Evolutionary conservation across 2,113 vertebrate species (phyloP).

Genomic region (Sceloporus undulatus): DNA sequence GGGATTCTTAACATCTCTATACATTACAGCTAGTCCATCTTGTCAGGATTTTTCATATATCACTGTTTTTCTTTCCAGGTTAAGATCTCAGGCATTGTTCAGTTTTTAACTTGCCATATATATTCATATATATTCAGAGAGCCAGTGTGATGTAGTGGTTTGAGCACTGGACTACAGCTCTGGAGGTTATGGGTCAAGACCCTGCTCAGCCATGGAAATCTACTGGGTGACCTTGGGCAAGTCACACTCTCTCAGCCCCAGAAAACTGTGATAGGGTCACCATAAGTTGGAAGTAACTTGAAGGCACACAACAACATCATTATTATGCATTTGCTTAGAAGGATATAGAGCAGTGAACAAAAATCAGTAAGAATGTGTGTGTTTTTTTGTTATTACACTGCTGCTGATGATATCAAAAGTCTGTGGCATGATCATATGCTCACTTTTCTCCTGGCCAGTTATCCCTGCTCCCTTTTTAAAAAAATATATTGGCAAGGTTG

Average conservation of each 20-base stretch:
- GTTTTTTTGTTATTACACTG: background rate
- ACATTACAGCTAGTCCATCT: slow-evolving; percentile 41
- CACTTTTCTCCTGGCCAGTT: slow-evolving; percentile 1
- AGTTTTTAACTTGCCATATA: slow-evolving; percentile 14
- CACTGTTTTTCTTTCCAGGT: background rate
- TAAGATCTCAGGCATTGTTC: background rate
- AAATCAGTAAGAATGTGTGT: background rate
- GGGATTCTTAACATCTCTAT: slow-evolving; percentile 21
- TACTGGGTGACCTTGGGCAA: no score
- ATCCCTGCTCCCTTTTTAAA: background rate
- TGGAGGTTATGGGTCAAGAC: no score
- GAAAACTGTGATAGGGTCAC: no score
- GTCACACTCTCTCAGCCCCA: no score
- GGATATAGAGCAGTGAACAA: background rate
- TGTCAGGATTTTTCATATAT: slow-evolving; percentile 33
- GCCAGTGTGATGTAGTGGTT: no score
- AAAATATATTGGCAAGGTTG: slow-evolving; percentile 9
- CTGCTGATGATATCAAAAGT: background rate
- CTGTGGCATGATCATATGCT: background rate
- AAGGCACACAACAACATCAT: no score
- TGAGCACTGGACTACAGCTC: no score
- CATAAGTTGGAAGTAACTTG: no score
- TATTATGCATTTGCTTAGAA: slow-evolving; percentile 8
- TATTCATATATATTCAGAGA: background rate
- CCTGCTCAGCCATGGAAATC: no score